Evolutionary conservation across 2,113 vertebrate species (phyloP).

Genomic region (Pongo abelii): DNA sequence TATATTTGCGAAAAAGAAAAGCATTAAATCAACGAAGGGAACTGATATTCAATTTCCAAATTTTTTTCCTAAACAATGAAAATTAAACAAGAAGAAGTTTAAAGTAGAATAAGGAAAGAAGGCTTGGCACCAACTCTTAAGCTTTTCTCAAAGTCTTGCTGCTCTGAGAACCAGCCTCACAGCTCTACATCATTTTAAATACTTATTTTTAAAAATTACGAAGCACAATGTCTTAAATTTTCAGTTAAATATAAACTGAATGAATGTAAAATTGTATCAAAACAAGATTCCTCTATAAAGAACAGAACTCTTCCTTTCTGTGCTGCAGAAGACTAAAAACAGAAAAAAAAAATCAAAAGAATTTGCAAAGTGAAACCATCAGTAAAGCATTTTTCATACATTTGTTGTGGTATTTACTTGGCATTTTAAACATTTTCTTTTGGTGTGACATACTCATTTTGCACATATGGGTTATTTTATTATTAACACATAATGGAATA

Average conservation of each 20-base stretch:
- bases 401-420: conserved; percentile 60
- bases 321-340: background rate
- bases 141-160: background rate
- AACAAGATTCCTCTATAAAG: conserved; percentile 23
- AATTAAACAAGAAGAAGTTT: conserved; percentile 1
- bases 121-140: background rate
- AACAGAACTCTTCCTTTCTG: background rate
- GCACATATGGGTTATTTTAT: conserved; percentile 53
- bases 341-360: conserved; percentile 34
- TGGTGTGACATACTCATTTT: conserved; percentile 53
- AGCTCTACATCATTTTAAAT: conserved; percentile 29
- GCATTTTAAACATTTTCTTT: conserved; percentile 62
- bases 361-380: conserved; percentile 58
- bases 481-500: conserved; percentile 67
- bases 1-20: background rate
- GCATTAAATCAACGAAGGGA: background rate
- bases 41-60: background rate
- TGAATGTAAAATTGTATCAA: conserved; percentile 54
- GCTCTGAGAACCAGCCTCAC: background rate
- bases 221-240: background rate
- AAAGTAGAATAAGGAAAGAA: background rate
- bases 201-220: conserved; percentile 17
- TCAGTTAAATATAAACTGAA: conserved; percentile 44
- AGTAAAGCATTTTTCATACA: conserved; percentile 45
- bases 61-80: background rate